Evolutionary conservation across 2,888 invertebrate species (phyloP).

Genomic region (Caenorhabditis afra): DNA sequence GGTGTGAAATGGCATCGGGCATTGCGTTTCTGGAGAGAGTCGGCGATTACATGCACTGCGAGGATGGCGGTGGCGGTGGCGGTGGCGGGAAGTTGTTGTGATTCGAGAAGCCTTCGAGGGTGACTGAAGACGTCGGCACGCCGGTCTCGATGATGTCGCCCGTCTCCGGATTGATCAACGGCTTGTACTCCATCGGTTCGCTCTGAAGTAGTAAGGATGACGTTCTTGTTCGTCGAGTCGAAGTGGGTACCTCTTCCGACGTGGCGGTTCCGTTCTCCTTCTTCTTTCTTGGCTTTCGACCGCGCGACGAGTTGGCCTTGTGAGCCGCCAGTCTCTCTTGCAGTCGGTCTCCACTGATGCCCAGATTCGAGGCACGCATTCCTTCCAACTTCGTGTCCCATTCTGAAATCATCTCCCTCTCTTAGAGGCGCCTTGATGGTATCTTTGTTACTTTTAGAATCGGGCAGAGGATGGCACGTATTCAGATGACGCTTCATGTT

Average conservation of each 20-base stretch:
- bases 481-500: conserved; percentile 79
- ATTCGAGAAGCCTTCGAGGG: conserved; percentile 23
- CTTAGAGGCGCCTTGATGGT: no score
- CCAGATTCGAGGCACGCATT: conserved; percentile 70
- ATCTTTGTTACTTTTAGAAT: conserved; percentile 65
- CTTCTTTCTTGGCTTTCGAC: conserved; percentile 67
- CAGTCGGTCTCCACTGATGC: conserved; percentile 67
- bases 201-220: conserved; percentile 24
- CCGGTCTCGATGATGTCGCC: conserved; percentile 18
- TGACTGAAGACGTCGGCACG: conserved; percentile 8
- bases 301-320: conserved; percentile 71
- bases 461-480: conserved; percentile 69
- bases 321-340: conserved; percentile 66
- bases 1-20: background rate
- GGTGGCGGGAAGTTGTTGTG: conserved; percentile 33
- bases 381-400: conserved; percentile 69
- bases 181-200: conserved; percentile 53
- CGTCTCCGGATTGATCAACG: conserved; percentile 17
- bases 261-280: conserved; percentile 45
- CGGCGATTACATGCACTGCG: conserved; percentile 22
- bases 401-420: conserved; percentile 38
- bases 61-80: conserved; percentile 35
- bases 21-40: background rate
- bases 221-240: background rate
- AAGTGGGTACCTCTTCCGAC: conserved; percentile 39